These are phyloP conservation scores for Diabrotica balteata DNA, from an alignment of 2,888 invertebrate genomes.

Conservation along the genomic window DNA sequence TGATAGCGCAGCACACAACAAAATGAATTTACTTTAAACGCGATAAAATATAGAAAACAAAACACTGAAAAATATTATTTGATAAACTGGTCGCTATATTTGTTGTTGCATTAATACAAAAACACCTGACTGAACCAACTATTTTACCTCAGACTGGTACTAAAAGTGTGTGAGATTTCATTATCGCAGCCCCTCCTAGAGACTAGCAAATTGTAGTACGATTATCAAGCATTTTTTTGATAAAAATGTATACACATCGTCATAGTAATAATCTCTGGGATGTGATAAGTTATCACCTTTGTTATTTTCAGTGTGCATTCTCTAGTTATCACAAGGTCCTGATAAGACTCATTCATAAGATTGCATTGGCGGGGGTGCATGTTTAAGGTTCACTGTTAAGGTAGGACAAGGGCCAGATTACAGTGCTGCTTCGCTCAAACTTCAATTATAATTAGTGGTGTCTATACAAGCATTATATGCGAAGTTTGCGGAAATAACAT, in stretches of 20 bases:
- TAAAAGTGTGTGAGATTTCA: slow-evolving; percentile 52
- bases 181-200: slow-evolving; percentile 55
- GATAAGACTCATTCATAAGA: slow-evolving; percentile 38
- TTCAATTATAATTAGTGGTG: too few relatives aligned
- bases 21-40: background rate
- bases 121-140: slow-evolving; percentile 46
- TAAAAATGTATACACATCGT: slow-evolving; percentile 57
- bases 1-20: background rate
- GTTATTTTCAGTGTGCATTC: slow-evolving; percentile 52
- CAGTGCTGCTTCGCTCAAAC: slow-evolving; percentile 2
- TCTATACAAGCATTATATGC: too few relatives aligned
- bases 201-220: slow-evolving; percentile 56
- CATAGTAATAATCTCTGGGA: slow-evolving; percentile 55
- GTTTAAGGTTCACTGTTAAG: slow-evolving; percentile 3
- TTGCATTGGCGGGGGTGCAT: slow-evolving; percentile 39
- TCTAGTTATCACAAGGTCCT: slow-evolving; percentile 33
- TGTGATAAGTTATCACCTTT: slow-evolving; percentile 57
- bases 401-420: slow-evolving; percentile 9
- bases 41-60: slow-evolving; percentile 1
- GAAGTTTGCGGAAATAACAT: too few relatives aligned
- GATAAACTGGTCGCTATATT: background rate
- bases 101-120: slow-evolving; percentile 13
- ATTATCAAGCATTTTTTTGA: slow-evolving; percentile 57
- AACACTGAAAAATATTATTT: slow-evolving; percentile 12
- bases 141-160: slow-evolving; percentile 48